These are phyloP conservation scores for Ferrisia virgata DNA, from an alignment of 2,888 invertebrate species.

Conservation along the genomic window DNA sequence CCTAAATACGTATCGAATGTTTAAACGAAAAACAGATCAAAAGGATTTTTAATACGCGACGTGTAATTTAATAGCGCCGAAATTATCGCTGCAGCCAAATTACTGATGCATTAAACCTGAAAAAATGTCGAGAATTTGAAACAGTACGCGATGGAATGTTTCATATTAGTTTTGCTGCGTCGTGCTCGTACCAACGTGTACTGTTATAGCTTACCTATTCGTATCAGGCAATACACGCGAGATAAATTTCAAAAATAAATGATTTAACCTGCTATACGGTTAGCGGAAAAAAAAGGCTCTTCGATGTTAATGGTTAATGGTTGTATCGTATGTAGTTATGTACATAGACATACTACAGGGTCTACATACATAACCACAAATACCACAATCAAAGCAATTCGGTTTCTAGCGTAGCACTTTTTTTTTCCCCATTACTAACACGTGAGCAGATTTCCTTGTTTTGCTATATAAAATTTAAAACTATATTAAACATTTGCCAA, in stretches of 20 bases:
- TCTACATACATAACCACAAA: neutral
- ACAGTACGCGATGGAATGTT: neutral
- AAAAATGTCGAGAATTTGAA: neutral
- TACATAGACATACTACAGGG: too few relatives aligned
- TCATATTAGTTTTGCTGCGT: neutral
- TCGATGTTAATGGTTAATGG: neutral
- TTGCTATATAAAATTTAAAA: neutral
- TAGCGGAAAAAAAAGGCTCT: neutral
- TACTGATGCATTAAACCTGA: neutral
- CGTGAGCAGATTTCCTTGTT: neutral
- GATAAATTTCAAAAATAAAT: conserved; percentile 10
- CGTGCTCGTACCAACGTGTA: neutral
- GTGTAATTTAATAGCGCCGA: neutral
- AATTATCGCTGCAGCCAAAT: neutral
- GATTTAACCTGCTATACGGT: neutral
- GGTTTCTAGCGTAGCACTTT: neutral
- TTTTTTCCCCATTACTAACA: neutral
- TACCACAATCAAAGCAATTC: neutral
- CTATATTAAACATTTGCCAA: neutral
- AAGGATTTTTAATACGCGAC: neutral
- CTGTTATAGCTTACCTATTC: neutral
- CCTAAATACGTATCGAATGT: neutral
- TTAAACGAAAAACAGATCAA: neutral
- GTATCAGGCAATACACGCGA: neutral
- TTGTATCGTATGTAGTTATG: too few relatives aligned